These are phyloP conservation scores for Eremophila alpestris DNA, from an alignment of 2,797 vertebrate species.

Conservation along the genomic window DNA sequence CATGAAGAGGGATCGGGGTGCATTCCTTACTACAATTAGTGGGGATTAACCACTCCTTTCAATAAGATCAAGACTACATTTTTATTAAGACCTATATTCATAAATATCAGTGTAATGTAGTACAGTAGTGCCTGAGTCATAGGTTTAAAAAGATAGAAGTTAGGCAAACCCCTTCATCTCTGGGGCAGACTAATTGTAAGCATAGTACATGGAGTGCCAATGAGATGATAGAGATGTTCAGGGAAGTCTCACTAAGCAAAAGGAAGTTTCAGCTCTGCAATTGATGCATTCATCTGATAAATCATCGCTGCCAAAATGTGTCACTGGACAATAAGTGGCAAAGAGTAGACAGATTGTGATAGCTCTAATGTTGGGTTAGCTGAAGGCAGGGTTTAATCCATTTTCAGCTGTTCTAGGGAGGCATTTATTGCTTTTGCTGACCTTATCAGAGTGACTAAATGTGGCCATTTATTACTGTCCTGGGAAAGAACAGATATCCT, in stretches of 20 bases:
- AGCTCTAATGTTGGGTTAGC: not conserved
- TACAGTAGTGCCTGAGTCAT: not conserved
- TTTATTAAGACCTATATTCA: not conserved
- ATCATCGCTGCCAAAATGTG: not conserved
- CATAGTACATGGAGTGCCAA: too few relatives aligned
- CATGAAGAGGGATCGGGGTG: not conserved
- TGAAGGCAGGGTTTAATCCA: not conserved
- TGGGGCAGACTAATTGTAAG: not conserved
- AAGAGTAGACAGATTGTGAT: not conserved
- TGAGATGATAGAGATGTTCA: not conserved
- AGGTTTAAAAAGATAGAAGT: not conserved
- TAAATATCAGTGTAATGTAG: not conserved
- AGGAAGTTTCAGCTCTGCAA: not conserved
- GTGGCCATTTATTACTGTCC: not conserved
- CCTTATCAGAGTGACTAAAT: not conserved
- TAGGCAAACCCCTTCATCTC: not conserved
- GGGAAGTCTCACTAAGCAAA: not conserved
- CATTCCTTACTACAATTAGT: not conserved
- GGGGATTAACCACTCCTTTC: not conserved
- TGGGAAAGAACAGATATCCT: not conserved
- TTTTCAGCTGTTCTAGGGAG: not conserved
- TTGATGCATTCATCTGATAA: not conserved
- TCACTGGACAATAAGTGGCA: not conserved
- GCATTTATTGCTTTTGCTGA: not conserved
- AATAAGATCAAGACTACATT: not conserved